Evolutionary conservation across 2,888 invertebrate genomes (phyloP).

Genomic region (Prenolepis imparis): DNA sequence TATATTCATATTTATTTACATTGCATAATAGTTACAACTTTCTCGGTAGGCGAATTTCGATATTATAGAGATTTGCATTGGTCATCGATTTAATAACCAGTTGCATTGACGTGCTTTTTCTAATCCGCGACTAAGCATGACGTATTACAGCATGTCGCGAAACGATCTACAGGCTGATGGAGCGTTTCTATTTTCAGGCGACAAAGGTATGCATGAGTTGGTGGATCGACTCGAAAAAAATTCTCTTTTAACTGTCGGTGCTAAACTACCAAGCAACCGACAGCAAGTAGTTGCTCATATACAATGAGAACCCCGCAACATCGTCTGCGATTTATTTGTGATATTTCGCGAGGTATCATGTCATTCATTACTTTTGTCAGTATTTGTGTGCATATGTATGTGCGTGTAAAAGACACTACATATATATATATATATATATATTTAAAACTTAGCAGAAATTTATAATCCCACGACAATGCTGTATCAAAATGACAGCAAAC

Average conservation of each 20-base stretch:
- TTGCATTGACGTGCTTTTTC: constrained; percentile 41
- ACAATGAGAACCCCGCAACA: constrained; percentile 54
- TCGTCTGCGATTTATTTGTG: constrained; percentile 64
- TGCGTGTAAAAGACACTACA: no score
- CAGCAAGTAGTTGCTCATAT: constrained; percentile 30
- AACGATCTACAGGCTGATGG: constrained; percentile 32
- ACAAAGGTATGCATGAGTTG: constrained; percentile 12
- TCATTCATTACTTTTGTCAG: constrained; percentile 61
- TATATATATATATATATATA: background rate
- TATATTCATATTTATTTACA: constrained; percentile 48
- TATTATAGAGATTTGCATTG: constrained; percentile 55
- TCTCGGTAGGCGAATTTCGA: constrained; percentile 57
- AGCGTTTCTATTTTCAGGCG: constrained; percentile 34
- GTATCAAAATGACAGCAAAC: constrained; percentile 22
- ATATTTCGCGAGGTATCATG: constrained; percentile 56
- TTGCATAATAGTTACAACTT: constrained; percentile 38
- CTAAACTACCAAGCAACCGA: constrained; percentile 46
- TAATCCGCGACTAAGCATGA: constrained; percentile 55
- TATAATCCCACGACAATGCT: constrained; percentile 24
- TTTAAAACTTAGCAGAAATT: constrained; percentile 52
- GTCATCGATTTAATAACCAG: constrained; percentile 43
- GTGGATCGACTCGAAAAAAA: constrained; percentile 18
- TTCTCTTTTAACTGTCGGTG: constrained; percentile 13
- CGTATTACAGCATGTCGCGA: constrained; percentile 36
- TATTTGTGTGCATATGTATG: background rate